phyloP scores from a whole-genome alignment of 2,113 vertebrate species.

The Scophthalmus maximus region DNA sequence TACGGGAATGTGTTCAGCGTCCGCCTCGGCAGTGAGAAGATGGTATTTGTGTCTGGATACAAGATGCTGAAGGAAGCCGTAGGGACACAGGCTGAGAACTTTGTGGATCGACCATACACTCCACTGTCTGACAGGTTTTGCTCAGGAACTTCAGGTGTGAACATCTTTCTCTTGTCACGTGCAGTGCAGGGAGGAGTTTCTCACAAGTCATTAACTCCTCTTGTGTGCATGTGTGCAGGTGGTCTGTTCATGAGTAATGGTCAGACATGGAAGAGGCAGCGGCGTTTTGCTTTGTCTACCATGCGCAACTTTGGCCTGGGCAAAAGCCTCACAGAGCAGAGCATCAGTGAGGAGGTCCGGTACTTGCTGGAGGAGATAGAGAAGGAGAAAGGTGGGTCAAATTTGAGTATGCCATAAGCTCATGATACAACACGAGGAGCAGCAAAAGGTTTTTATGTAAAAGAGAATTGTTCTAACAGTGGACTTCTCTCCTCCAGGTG shows the following conservation, averaged over 20 bases:
- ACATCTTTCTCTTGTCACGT: background rate
- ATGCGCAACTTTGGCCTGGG: constrained; percentile 86
- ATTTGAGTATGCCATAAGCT: background rate
- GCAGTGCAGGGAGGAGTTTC: background rate
- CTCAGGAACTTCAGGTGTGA: constrained; percentile 39
- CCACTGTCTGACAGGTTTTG: constrained; percentile 22
- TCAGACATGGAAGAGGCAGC: constrained; percentile 81
- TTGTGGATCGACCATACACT: constrained; percentile 72
- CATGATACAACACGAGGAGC: background rate
- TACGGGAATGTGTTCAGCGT: constrained; percentile 81
- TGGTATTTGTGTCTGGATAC: constrained; percentile 75
- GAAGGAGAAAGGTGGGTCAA: constrained; percentile 80
- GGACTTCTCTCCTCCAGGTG: constrained; percentile 68
- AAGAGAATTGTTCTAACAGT: background rate
- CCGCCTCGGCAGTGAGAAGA: background rate
- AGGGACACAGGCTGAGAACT: constrained; percentile 79
- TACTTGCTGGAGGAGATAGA: constrained; percentile 76
- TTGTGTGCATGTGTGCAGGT: constrained; percentile 23
- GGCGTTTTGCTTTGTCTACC: constrained; percentile 81
- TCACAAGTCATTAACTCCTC: accelerated
- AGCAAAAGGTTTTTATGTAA: too few species aligned
- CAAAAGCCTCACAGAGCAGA: constrained; percentile 80
- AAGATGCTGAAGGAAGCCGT: constrained; percentile 83
- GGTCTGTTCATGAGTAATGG: constrained; percentile 79
- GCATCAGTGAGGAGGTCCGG: constrained; percentile 83